phyloP scores from a whole-genome alignment of 2,113 vertebrate species.

The Oxyura jamaicensis region DNA sequence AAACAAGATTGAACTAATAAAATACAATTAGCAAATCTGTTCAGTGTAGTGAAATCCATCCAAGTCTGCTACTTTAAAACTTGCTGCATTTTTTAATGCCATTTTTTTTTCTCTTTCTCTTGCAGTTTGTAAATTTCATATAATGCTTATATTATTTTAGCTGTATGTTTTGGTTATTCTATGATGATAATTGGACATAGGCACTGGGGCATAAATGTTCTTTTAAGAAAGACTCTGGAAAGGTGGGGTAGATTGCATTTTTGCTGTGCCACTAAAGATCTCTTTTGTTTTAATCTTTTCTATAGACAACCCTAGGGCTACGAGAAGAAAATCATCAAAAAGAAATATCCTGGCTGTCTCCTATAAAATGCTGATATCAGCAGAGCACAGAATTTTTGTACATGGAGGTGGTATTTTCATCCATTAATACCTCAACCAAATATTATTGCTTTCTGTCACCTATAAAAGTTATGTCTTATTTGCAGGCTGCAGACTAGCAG shows the following conservation, averaged over 20 bases:
- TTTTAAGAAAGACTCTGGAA: neutral
- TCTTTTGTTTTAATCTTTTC: slow-evolving; percentile 32
- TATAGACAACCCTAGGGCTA: neutral
- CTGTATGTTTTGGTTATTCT: neutral
- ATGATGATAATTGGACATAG: neutral
- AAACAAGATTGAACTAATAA: slow-evolving; percentile 60
- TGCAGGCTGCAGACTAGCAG: neutral
- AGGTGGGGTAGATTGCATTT: neutral
- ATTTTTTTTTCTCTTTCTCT: slow-evolving; percentile 15
- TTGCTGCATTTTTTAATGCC: neutral
- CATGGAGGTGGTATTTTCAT: neutral
- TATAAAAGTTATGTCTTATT: neutral
- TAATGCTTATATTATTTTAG: neutral
- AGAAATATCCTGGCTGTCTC: neutral
- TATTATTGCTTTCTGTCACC: slow-evolving; percentile 12
- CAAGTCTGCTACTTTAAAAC: neutral
- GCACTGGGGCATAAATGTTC: neutral
- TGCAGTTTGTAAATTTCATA: neutral
- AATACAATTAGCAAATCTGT: slow-evolving; percentile 66
- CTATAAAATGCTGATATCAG: slow-evolving; percentile 2
- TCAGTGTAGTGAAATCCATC: slow-evolving; percentile 35
- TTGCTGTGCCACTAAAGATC: neutral
- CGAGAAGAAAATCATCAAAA: neutral
- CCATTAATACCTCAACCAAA: neutral
- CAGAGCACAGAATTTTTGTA: neutral